Conservation (phyloP, 2,113 vertebrate genomes). For the Sylvietta virens region DNA sequence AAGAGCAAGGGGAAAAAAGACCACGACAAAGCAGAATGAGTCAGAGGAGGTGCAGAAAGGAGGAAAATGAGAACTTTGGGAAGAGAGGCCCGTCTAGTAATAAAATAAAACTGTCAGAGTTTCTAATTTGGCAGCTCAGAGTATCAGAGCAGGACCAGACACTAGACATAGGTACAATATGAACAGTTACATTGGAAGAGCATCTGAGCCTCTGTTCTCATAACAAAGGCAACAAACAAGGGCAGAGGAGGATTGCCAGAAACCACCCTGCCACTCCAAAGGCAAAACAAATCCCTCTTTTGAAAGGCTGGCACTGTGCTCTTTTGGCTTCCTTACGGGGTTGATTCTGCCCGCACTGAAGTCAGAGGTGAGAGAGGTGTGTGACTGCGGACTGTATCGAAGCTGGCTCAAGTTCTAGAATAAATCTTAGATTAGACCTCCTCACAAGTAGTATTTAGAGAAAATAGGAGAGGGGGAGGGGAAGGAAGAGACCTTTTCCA, state of each 20-base stretch:
- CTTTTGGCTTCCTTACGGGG: background rate
- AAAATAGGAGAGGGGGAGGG: fast-evolving
- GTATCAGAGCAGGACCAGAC: background rate
- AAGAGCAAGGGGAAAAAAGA: background rate
- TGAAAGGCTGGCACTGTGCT: background rate
- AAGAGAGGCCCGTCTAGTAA: background rate
- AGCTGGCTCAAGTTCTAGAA: background rate
- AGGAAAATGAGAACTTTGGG: background rate
- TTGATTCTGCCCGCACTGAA: background rate
- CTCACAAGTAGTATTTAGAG: background rate
- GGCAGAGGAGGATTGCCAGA: background rate
- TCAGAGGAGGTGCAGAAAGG: background rate
- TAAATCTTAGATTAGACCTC: background rate
- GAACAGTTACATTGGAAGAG: background rate
- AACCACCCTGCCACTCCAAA: background rate
- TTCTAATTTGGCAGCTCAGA: background rate
- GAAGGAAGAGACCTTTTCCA: background rate
- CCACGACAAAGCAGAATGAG: background rate
- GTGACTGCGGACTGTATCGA: background rate
- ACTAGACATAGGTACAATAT: fast-evolving
- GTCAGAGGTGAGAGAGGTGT: background rate
- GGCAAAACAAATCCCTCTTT: background rate
- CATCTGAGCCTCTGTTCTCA: background rate
- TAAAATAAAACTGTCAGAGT: background rate
- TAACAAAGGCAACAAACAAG: background rate